These are phyloP conservation scores for Peromyscus eremicus DNA, from an alignment of 2,797 vertebrate genomes.

Conservation along the genomic window DNA sequence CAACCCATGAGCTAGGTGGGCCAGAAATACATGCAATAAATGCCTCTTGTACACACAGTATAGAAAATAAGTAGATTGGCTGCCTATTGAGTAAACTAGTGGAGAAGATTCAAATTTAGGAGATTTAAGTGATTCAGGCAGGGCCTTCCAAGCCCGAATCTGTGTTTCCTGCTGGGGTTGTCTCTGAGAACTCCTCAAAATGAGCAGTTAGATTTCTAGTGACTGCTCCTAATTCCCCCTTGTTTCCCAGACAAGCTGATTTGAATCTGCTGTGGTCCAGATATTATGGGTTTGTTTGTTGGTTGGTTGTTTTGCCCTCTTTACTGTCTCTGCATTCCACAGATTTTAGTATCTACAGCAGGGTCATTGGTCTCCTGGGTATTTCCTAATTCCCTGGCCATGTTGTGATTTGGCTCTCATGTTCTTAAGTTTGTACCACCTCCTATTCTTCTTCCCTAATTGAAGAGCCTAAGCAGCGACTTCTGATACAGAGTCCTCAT, in stretches of 20 bases:
- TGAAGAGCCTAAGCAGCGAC: background rate
- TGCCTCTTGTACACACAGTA: background rate
- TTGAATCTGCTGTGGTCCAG: background rate
- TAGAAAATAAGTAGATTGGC: background rate
- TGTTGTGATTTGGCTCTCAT: background rate
- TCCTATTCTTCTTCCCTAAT: background rate
- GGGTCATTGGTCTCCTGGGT: background rate
- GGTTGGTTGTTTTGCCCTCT: background rate
- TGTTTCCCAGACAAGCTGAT: background rate
- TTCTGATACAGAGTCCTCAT: background rate
- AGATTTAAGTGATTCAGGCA: background rate
- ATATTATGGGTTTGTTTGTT: background rate
- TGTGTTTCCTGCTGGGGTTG: background rate
- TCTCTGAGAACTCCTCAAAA: background rate
- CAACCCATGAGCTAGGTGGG: background rate
- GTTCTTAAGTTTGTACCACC: background rate
- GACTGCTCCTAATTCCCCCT: background rate
- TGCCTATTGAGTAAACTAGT: background rate
- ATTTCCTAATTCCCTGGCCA: background rate
- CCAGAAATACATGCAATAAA: slow-evolving; percentile 27
- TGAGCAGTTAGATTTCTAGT: background rate
- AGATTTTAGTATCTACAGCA: background rate
- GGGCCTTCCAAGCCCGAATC: background rate
- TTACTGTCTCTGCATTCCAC: background rate
- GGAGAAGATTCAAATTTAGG: background rate